Base-by-base conservation (phyloP, 2,113 vertebrate species). In the Pollachius pollachius region DNA sequence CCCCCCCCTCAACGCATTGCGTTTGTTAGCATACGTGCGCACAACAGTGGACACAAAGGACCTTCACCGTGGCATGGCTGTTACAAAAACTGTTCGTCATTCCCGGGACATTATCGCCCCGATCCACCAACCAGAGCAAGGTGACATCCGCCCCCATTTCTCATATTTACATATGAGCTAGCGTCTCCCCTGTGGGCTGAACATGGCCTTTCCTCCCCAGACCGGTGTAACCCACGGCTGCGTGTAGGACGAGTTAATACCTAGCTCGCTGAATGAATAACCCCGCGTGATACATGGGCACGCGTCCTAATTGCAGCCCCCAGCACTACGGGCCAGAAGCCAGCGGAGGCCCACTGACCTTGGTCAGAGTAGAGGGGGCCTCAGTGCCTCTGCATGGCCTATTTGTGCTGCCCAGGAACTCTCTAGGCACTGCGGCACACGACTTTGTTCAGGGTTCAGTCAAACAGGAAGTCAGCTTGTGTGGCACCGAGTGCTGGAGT, bases 131-230 rank as follows among this genome's bases (percentile, higher is more conserved):
- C 8, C 7, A 48, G 41, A 83, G 77, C 87, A 87, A 89, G 86
- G 87, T 89, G 85, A 89, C 81, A 78, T 70, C 75, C 71, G 76
- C 84, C 77, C 76, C 77, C 70, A 73, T 79, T 83, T 52, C 75
- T 87, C 81, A 74, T 82, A 89, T 89, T 91, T 89, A 84, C 84
- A 88, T 85, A 77, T 70, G 76, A 87, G 80, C 84, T 81, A 83
- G 83, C 79, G 75, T 81, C 80, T 73, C 81, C 85, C 85, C 85
- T 68, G 68, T 72, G 76, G 82, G 82, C 79, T 62, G 21, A 58
- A 27, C 72, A 65, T 76, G 76, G 85, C 86, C 82, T 84, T 48
- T 48, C 11, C 41, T 7, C 41, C 12, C 81, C 77, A 16, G 69
- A 34, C 3, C 68, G 78, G 79, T 71, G 65, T 64, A 71, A 74